Evolutionary conservation across 2,797 vertebrate species (phyloP).

Genomic region (Gallinago nigripennis): DNA sequence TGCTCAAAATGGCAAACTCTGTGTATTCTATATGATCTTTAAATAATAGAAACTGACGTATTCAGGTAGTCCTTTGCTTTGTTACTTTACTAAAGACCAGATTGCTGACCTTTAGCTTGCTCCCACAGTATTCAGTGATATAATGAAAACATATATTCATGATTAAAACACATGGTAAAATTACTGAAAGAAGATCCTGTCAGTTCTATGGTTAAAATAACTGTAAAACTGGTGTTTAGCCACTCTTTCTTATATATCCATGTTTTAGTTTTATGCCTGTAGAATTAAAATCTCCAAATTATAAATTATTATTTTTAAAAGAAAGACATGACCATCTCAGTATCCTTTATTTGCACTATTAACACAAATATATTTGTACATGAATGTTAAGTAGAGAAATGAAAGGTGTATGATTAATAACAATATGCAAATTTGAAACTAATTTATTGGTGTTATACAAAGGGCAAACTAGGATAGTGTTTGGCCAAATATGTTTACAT

Average conservation of each 20-base stretch:
- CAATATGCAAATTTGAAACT: slow-evolving; percentile 60
- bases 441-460: slow-evolving; percentile 63
- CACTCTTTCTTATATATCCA: background rate
- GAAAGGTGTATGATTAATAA: slow-evolving; percentile 63
- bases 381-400: slow-evolving; percentile 63
- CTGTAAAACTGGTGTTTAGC: background rate
- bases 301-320: background rate
- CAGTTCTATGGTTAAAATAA: background rate
- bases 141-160: background rate
- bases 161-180: background rate
- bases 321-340: background rate
- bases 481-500: slow-evolving; percentile 65
- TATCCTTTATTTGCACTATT: slow-evolving; percentile 8
- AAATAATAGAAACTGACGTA: background rate
- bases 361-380: slow-evolving; percentile 47
- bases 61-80: background rate
- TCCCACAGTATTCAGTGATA: background rate
- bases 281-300: background rate
- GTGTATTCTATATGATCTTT: background rate
- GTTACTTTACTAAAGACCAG: slow-evolving; percentile 14
- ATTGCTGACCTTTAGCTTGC: slow-evolving; percentile 19
- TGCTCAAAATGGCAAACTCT: background rate
- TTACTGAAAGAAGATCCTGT: background rate
- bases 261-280: background rate
- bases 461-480: slow-evolving; percentile 48